Conservation (phyloP, 1,140 invertebrate species). For the Sitobion miscanthi region DNA sequence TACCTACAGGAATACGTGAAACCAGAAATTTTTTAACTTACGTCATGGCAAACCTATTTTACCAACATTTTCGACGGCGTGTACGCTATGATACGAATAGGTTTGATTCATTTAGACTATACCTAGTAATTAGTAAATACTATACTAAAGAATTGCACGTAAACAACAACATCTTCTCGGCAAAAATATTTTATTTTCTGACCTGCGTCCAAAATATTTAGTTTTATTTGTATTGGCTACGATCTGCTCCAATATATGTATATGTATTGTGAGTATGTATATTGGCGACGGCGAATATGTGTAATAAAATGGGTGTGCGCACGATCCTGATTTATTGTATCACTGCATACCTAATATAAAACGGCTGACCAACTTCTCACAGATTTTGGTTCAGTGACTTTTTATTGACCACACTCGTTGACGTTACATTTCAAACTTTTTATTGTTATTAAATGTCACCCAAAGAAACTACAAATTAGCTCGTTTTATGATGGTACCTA, state of each 20-base stretch:
- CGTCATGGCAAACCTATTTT: neutral
- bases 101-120: neutral
- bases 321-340: neutral
- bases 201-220: slow-evolving; percentile 17
- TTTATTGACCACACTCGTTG: neutral
- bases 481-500: neutral
- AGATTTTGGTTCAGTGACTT: neutral
- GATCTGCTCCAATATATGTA: neutral
- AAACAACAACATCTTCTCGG: slow-evolving; percentile 8
- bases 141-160: neutral
- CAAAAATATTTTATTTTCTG: slow-evolving; percentile 17
- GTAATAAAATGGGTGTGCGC: neutral
- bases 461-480: neutral
- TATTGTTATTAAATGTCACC: neutral
- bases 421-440: neutral
- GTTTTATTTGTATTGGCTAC: slow-evolving; percentile 16
- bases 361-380: neutral
- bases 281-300: neutral
- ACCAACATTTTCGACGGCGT: neutral
- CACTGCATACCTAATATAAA: neutral
- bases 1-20: neutral
- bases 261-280: neutral
- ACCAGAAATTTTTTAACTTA: neutral
- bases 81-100: neutral
- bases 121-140: neutral